Base-by-base conservation (phyloP, 1,140 invertebrate genomes). In the Lepidurus couesii region DNA sequence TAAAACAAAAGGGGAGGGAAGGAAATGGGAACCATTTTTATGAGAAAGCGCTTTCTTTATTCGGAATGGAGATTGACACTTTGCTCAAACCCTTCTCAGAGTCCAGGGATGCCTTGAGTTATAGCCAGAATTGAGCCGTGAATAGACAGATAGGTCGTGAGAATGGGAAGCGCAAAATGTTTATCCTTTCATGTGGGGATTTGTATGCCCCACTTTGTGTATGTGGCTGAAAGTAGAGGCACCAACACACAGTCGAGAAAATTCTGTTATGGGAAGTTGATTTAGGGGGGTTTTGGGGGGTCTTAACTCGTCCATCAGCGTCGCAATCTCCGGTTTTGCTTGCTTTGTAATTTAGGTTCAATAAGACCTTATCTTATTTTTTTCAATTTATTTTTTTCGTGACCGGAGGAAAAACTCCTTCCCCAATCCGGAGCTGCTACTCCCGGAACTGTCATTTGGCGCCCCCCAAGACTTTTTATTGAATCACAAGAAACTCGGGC, bases 251-350 rank as follows among this genome's bases (percentile, higher is more conserved):
- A 21, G 53, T 4, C 13, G 7, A 21, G 53, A 21, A 65, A 21
- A 65, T 65, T 65, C 16, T 65, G 53, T 65, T 65, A 65, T 65
- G 21, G 53, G 53, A 65, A 65, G 53, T 65, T 65, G 53, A 21
- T 65, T 65, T n/a, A 65, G 53, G 21, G 21, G 53, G 53, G n/a
- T n/a, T 21, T 65, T 53, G 3, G 7, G 47, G 47, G 45, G 47
- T 13, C 53, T 65, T 13, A 21, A 13, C 16, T 65, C 53, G 13
- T 65, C 53, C 53, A 65, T 65, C 53, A 65, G 53, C 53, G 53
- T 65, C 21, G 53, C 21, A 65, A 65, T 65, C 53, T 65, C 53
- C 53, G 53, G 53, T 65, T 65, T 13, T 1, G 21, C n/a, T 65
- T 21, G 53, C 21, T 65, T 13, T 13, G 53, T 65, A 65, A 65